These are phyloP conservation scores for Brienomyrus brachyistius DNA, from an alignment of 2,113 vertebrate species.

Conservation along the genomic window DNA sequence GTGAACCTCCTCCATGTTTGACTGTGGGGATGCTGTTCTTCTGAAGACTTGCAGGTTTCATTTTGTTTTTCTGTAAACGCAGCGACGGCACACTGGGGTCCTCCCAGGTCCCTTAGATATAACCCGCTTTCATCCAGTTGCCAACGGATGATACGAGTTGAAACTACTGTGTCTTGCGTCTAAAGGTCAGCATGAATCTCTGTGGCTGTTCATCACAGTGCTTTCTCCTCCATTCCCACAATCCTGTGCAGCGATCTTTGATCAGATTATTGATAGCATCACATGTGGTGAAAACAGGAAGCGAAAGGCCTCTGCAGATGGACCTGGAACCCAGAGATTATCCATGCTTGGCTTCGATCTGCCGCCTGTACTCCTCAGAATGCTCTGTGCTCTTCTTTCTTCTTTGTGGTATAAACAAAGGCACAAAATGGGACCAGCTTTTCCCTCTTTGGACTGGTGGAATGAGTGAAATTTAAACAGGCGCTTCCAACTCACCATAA, in stretches of 20 bases:
- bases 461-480: neutral
- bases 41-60: neutral
- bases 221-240: neutral
- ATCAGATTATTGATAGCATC: neutral
- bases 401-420: neutral
- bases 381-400: neutral
- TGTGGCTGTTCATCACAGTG: neutral
- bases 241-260: neutral
- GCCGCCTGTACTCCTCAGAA: neutral
- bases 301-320: neutral
- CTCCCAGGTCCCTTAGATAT: neutral
- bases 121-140: neutral
- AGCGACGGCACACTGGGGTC: neutral
- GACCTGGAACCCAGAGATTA: constrained; percentile 2
- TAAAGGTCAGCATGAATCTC: neutral
- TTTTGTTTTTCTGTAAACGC: neutral
- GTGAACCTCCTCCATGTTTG: neutral
- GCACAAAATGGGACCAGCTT: neutral
- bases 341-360: neutral
- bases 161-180: neutral
- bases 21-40: neutral
- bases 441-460: neutral
- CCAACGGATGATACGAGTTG: neutral
- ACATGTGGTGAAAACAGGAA: neutral
- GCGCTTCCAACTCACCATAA: neutral